Evolutionary conservation across 2,797 vertebrate species (phyloP).

Genomic region (Sylvia borin): DNA sequence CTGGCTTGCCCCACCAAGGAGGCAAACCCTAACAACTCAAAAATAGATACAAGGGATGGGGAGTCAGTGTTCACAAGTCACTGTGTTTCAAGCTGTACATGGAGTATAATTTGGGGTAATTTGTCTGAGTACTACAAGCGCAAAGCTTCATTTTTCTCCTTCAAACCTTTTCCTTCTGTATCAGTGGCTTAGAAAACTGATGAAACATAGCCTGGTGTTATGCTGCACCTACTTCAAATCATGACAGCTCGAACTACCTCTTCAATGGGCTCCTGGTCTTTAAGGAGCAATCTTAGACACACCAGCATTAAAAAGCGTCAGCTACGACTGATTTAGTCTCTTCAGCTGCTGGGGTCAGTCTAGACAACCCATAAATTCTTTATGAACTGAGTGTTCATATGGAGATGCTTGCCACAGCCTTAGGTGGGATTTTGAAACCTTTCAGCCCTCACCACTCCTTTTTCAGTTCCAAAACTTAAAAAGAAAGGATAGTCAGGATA

Average conservation of each 20-base stretch:
- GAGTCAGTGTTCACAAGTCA: background rate
- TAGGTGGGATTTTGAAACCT: background rate
- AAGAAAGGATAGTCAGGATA: background rate
- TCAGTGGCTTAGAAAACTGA: background rate
- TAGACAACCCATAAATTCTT: slow-evolving; percentile 31
- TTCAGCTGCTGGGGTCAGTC: slow-evolving; percentile 26
- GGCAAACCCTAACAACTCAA: background rate
- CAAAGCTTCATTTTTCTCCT: background rate
- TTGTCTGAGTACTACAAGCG: background rate
- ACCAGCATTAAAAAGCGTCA: slow-evolving; percentile 1
- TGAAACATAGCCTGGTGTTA: background rate
- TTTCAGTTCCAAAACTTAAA: background rate
- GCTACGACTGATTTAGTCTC: background rate
- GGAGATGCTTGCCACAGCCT: background rate
- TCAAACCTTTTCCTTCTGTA: background rate
- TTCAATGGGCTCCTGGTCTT: background rate
- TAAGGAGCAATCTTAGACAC: background rate
- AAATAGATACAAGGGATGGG: background rate
- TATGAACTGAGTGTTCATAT: background rate
- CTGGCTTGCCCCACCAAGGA: background rate
- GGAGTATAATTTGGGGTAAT: background rate
- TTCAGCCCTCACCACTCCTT: background rate
- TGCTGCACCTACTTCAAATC: background rate
- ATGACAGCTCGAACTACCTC: background rate
- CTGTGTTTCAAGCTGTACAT: background rate